Evolutionary conservation across 2,888 invertebrate genomes (phyloP).

Genomic region (Biston stratarius): DNA sequence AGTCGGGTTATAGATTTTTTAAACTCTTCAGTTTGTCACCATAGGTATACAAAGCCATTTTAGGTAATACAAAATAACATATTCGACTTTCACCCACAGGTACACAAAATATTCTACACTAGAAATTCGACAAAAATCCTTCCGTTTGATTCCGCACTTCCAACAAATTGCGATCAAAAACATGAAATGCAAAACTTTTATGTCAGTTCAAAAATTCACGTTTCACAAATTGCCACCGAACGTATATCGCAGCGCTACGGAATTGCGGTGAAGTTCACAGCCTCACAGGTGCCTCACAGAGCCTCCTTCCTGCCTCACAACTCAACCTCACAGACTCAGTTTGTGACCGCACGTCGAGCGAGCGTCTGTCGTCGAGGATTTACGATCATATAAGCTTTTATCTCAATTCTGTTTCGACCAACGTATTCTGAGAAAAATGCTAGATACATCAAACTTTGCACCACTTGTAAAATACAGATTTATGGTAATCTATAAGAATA

Average conservation of each 20-base stretch:
- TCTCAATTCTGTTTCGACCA: conserved; percentile 19
- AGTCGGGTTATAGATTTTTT: too few species aligned
- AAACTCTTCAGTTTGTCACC: too few species aligned
- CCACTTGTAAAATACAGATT: neutral
- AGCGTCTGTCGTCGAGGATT: conserved; percentile 13
- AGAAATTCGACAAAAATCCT: neutral
- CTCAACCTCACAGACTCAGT: conserved; percentile 6
- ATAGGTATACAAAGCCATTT: too few species aligned
- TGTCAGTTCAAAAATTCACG: neutral
- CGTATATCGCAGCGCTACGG: neutral
- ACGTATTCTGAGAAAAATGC: conserved; percentile 1
- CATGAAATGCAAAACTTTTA: neutral
- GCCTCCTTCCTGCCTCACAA: neutral
- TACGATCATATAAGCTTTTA: conserved; percentile 11
- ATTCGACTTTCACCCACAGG: too few species aligned
- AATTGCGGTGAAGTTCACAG: conserved; percentile 8
- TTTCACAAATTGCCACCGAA: conserved; percentile 3
- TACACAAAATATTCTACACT: neutral
- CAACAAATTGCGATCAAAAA: conserved; percentile 1
- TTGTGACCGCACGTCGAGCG: conserved; percentile 12
- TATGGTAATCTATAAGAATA: neutral
- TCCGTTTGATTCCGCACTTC: neutral
- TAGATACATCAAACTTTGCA: conserved; percentile 3
- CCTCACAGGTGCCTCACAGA: neutral
- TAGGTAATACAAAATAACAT: too few species aligned